Conservation (phyloP, 92 coral and sea anemone species). For the Bergia sp. region DNA sequence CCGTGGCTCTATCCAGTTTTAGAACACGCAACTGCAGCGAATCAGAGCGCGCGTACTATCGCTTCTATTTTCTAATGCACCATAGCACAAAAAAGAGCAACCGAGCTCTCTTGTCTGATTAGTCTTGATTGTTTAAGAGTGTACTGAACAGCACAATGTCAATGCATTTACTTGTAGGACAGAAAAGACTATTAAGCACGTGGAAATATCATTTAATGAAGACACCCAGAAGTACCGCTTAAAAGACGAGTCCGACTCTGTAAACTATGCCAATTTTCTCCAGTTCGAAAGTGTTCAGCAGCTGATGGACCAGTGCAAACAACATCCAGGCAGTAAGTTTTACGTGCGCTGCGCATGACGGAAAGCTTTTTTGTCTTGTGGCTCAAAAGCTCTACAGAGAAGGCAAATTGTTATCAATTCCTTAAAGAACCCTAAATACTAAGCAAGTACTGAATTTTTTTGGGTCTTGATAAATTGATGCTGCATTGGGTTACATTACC, state of each 20-base stretch:
- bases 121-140: background rate
- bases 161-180: constrained; percentile 42
- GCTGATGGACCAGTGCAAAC: constrained; percentile 83
- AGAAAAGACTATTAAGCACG: constrained; percentile 77
- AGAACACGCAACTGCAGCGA: too few relatives aligned
- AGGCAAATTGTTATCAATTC: background rate
- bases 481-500: too few relatives aligned
- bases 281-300: constrained; percentile 89
- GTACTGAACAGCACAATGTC: background rate
- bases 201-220: constrained; percentile 71
- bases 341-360: background rate
- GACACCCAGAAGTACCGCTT: constrained; percentile 76
- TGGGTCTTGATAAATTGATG: too few relatives aligned
- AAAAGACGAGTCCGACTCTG: constrained; percentile 83
- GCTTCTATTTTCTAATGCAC: too few relatives aligned
- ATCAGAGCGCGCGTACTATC: too few relatives aligned
- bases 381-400: background rate
- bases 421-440: too few relatives aligned
- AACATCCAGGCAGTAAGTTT: constrained; percentile 74
- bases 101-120: too few relatives aligned
- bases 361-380: background rate
- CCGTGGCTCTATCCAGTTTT: too few relatives aligned
- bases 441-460: too few relatives aligned
- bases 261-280: constrained; percentile 79
- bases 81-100: too few relatives aligned